A percentile compares a stretch with the other conserved stretches of the same genome.
These are phyloP conservation scores for Cyaniris semiargus DNA, from an alignment of 2,888 invertebrate genomes.

Conservation along the genomic window DNA sequence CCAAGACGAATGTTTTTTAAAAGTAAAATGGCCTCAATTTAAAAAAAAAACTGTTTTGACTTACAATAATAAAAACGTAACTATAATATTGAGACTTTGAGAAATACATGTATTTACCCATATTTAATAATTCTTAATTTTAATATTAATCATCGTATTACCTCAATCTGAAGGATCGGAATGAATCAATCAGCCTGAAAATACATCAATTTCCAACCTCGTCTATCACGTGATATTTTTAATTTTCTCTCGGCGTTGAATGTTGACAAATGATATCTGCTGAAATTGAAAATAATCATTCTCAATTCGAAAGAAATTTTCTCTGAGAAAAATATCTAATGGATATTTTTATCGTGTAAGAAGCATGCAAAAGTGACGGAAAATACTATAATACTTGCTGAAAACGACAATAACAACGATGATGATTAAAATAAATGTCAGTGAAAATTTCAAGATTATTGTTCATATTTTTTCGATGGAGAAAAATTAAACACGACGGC, in stretches of 20 bases:
- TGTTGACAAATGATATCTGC: slow-evolving; percentile 11
- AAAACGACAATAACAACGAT: no score
- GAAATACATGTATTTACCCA: no score
- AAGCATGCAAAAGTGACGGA: background rate
- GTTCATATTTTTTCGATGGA: background rate
- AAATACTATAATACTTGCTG: background rate
- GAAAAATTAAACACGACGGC: background rate
- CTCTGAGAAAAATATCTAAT: background rate
- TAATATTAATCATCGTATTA: background rate
- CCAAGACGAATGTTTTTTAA: no score
- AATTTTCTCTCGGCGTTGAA: slow-evolving; percentile 6
- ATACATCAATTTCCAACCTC: background rate
- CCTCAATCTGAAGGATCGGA: background rate
- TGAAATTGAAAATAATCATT: slow-evolving; percentile 16
- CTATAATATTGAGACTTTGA: no score
- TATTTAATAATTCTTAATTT: background rate
- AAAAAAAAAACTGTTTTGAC: no score
- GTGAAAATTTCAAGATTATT: background rate
- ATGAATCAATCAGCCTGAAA: background rate
- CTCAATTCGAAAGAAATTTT: background rate
- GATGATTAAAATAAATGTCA: no score
- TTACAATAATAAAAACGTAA: no score
- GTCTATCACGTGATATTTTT: background rate
- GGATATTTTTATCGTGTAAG: background rate
- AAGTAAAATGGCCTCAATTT: no score